Percentiles rank a stretch among this genome's conserved stretches.
Evolutionary conservation across 2,113 vertebrate genomes (phyloP).

Genomic region (Tor tambroides): DNA sequence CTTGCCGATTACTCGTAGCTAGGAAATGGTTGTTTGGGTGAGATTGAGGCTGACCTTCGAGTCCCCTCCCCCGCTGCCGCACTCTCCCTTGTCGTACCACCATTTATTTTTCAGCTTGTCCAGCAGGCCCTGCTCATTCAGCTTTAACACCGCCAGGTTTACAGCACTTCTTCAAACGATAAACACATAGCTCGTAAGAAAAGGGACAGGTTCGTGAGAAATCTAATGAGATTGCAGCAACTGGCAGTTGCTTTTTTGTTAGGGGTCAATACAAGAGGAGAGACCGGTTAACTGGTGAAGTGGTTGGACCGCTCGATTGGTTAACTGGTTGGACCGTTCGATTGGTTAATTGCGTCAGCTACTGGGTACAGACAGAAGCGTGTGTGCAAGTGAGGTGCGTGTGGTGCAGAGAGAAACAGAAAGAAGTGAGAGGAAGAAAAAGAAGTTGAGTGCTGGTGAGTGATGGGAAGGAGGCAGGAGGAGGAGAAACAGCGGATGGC

Average conservation of each 20-base stretch:
- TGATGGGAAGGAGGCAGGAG: slow-evolving; percentile 69
- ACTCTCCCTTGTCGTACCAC: slow-evolving; percentile 99
- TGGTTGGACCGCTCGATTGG: background rate
- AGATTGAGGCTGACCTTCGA: slow-evolving; percentile 99
- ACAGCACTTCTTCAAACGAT: slow-evolving; percentile 96
- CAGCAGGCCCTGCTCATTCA: slow-evolving; percentile 99
- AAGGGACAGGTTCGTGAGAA: slow-evolving; percentile 91
- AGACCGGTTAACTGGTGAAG: slow-evolving; percentile 76
- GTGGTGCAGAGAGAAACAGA: slow-evolving; percentile 84
- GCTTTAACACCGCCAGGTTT: slow-evolving; percentile 99
- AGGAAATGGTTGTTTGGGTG: slow-evolving; percentile 92
- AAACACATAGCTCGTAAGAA: slow-evolving; percentile 93
- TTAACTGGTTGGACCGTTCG: slow-evolving; percentile 4
- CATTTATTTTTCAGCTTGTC: slow-evolving; percentile 99
- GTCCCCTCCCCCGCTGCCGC: slow-evolving; percentile 99
- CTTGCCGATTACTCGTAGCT: slow-evolving; percentile 99
- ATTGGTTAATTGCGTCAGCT: slow-evolving; percentile 61
- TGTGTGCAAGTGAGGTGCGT: slow-evolving; percentile 66
- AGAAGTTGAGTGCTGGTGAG: background rate
- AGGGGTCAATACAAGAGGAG: slow-evolving; percentile 91
- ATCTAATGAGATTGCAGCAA: slow-evolving; percentile 69
- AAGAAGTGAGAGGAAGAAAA: slow-evolving; percentile 85
- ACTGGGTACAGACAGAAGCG: slow-evolving; percentile 39
- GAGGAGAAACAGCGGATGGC: slow-evolving; percentile 89
- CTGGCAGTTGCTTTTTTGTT: background rate